Evolutionary conservation across 2,113 vertebrate species (phyloP).

Genomic region (Amazona vittata): DNA sequence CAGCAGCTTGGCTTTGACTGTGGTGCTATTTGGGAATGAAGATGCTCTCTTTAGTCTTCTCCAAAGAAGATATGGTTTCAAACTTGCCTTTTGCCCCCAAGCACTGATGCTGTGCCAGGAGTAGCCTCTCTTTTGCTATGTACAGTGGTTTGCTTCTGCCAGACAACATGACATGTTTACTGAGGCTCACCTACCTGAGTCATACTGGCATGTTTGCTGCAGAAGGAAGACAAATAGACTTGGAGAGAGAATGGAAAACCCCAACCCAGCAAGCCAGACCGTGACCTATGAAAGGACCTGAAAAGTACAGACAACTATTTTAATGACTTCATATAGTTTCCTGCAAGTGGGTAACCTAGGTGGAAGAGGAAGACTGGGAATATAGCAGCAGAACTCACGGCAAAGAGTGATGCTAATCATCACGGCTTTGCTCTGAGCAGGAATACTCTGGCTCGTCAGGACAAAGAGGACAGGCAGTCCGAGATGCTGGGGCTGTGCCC

Average conservation of each 20-base stretch:
- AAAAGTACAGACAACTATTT: not conserved
- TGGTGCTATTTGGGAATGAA: not conserved
- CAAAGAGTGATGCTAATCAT: not conserved
- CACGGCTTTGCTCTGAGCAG: not conserved
- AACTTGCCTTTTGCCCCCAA: not conserved
- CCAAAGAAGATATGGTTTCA: not conserved
- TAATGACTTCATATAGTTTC: not conserved
- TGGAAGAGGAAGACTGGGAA: not conserved
- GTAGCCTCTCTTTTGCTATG: not conserved
- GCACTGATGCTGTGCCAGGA: not conserved
- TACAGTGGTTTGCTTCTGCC: not conserved
- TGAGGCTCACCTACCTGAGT: not conserved
- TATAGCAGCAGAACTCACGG: not conserved
- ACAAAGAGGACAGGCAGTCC: not conserved
- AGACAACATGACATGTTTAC: not conserved
- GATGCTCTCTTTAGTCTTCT: not conserved
- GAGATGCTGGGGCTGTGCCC: not conserved
- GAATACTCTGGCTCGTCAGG: not conserved
- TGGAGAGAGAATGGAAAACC: not conserved
- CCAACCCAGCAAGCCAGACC: not conserved
- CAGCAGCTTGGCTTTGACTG: not conserved
- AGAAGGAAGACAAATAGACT: not conserved
- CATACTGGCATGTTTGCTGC: accelerated
- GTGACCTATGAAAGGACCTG: not conserved
- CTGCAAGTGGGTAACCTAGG: not conserved